phyloP scores from a whole-genome alignment of 23 tunicate species.

The Styela plicata region DNA sequence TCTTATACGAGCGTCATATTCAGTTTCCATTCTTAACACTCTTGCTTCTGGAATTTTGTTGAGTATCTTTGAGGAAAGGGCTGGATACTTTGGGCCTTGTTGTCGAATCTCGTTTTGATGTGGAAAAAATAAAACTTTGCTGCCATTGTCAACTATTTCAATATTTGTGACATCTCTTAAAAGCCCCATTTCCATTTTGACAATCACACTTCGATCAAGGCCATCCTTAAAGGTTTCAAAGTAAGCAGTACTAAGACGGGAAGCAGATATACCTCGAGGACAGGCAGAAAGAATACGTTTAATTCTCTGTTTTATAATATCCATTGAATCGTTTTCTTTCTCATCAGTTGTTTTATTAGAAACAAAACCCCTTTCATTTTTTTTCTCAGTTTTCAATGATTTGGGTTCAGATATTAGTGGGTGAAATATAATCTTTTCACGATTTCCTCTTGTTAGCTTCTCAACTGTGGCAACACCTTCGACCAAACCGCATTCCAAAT shows the following conservation, averaged over 20 bases:
- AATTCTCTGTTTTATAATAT: not conserved
- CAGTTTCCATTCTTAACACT: not conserved
- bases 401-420: not conserved
- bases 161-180: not conserved
- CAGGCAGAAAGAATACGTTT: not conserved
- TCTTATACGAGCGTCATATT: not conserved
- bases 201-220: not conserved
- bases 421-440: constrained; percentile 5
- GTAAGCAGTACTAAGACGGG: not conserved
- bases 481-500: not conserved
- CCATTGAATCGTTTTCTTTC: not conserved
- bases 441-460: not conserved
- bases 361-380: no score
- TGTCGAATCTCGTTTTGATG: not conserved
- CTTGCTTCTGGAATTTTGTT: not conserved
- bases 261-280: not conserved
- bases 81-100: not conserved
- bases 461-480: not conserved
- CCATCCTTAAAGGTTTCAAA: not conserved
- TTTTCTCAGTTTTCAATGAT: not conserved
- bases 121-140: not conserved
- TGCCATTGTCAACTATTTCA: not conserved
- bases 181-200: not conserved
- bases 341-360: not conserved
- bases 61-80: not conserved